Percentiles rank a stretch among this genome's conserved stretches.
phyloP scores from a whole-genome alignment of 2,797 vertebrate species.

The Anabacerthia variegaticeps region DNA sequence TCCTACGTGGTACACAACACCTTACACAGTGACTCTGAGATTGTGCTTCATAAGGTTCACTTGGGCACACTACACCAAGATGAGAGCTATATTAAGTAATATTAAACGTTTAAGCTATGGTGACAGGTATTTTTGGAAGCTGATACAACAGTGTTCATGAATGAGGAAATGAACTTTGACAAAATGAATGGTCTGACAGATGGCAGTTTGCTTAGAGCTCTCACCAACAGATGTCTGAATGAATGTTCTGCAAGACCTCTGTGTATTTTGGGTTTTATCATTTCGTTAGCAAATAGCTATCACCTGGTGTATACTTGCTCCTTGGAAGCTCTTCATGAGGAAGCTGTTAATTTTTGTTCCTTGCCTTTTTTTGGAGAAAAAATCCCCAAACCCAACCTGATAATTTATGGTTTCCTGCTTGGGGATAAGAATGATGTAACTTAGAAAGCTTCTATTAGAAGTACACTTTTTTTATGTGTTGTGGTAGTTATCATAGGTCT shows the following conservation, averaged over 20 bases:
- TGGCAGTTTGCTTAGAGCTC: constrained; percentile 47
- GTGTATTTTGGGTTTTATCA: constrained; percentile 49
- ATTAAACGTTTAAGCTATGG: constrained; percentile 13
- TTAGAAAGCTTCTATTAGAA: background rate
- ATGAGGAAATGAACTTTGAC: constrained; percentile 57
- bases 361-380: background rate
- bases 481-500: background rate
- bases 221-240: constrained; percentile 53
- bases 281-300: constrained; percentile 62
- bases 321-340: constrained; percentile 18
- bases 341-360: background rate
- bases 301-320: constrained; percentile 20
- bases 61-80: background rate
- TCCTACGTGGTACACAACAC: background rate
- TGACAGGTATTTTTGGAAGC: constrained; percentile 44
- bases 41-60: background rate
- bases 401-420: background rate
- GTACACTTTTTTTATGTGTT: background rate
- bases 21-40: background rate
- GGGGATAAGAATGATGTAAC: background rate
- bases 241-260: constrained; percentile 47
- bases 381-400: fast-evolving
- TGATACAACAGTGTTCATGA: background rate
- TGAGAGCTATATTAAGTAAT: background rate
- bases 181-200: constrained; percentile 51